Percentiles rank a stretch among this genome's conserved stretches.
phyloP scores from a whole-genome alignment of 2,113 vertebrate genomes.

The Sceloporus tristichus region DNA sequence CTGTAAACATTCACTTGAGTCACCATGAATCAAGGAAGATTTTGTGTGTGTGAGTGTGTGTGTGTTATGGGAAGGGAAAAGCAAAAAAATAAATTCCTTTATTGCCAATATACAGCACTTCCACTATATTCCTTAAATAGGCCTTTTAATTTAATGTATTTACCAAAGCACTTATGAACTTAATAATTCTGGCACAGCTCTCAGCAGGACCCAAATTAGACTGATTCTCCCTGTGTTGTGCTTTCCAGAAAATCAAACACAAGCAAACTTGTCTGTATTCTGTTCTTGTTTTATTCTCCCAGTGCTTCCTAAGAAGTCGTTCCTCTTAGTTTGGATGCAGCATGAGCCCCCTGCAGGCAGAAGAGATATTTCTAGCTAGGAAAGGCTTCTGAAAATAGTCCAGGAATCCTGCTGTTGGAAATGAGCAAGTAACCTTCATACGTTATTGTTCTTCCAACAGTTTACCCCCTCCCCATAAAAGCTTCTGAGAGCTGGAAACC shows the following conservation, averaged over 20 bases:
- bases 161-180: neutral
- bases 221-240: neutral
- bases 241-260: neutral
- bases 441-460: neutral
- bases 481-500: neutral
- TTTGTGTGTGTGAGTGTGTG: neutral
- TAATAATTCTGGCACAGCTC: slow-evolving; percentile 1
- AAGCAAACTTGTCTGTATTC: neutral
- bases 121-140: neutral
- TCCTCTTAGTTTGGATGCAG: neutral
- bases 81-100: neutral
- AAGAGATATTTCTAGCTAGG: neutral
- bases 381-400: neutral
- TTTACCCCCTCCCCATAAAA: neutral
- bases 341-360: neutral
- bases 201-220: neutral
- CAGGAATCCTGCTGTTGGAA: neutral
- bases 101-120: neutral
- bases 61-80: neutral
- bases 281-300: neutral
- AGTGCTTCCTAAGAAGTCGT: neutral
- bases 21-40: neutral
- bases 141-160: neutral
- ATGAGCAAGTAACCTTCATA: no score
- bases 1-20: neutral